These are phyloP conservation scores for Meganola albula DNA, from an alignment of 2,888 invertebrate species.

Conservation along the genomic window DNA sequence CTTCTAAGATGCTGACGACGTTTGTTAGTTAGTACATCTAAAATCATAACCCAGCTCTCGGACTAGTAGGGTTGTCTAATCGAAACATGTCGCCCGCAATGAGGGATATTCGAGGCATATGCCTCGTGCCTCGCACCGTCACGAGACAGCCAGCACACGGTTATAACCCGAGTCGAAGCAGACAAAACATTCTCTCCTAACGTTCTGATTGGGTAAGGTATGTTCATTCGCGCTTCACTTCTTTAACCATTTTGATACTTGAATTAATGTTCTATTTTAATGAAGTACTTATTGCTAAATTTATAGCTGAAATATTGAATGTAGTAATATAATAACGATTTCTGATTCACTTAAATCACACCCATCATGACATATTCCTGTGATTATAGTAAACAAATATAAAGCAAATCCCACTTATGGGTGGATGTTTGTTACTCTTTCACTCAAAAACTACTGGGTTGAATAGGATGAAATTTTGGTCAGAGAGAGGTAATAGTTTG, in stretches of 20 bases:
- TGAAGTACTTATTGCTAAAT: too few relatives aligned
- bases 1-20: background rate
- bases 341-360: too few relatives aligned
- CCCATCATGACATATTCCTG: too few relatives aligned
- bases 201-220: constrained; percentile 63
- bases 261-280: too few relatives aligned
- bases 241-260: constrained; percentile 46
- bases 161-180: constrained; percentile 42
- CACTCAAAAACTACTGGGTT: too few relatives aligned
- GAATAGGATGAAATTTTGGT: too few relatives aligned
- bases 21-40: background rate
- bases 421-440: too few relatives aligned
- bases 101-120: constrained; percentile 66
- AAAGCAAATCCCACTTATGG: too few relatives aligned
- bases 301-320: too few relatives aligned
- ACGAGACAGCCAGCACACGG: constrained; percentile 39
- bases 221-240: constrained; percentile 32
- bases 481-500: too few relatives aligned
- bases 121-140: constrained; percentile 39
- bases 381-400: too few relatives aligned
- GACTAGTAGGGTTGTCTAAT: constrained; percentile 66
- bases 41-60: constrained; percentile 34
- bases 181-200: constrained; percentile 71
- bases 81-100: constrained; percentile 69
- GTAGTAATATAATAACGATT: too few relatives aligned